Base-by-base conservation (phyloP, 2,888 invertebrate species). In the Drosophila lacicola region DNA sequence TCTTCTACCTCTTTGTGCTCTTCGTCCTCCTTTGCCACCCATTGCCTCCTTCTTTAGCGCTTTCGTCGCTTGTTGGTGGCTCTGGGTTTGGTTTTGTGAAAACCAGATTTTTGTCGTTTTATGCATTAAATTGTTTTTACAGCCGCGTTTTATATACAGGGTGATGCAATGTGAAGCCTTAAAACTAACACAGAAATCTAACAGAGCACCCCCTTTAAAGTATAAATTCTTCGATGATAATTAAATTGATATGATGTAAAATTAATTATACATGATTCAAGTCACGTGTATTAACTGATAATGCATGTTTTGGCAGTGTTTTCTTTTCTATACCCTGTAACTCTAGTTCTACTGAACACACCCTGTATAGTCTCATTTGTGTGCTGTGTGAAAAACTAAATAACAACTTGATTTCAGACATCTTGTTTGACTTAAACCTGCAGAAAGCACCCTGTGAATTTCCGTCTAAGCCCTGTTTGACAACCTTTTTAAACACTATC, bases 51-150 rank as follows among this genome's bases (percentile, higher is more conserved):
- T 3, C 62, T 67, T 63, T 46, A 58, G 63, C 69, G 85, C 88
- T 84, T 84, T 84, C 82, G 65, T 80, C 70, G 78, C 88, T 77
- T 69, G 70, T 44, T 81, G 85, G 37, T 82, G 78, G 78, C 74
- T 82, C 67, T 70, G 64, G 69, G 82, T 78, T 89, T 89, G 75
- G 83, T 78, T 90, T 81, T 79, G 90, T 83, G 78, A 87, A 90
- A 88, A 88, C 88, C 90, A 88, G 88, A 90, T 88, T 90, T 87
- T 90, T 81, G 90, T 88, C 80, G 90, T 86, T 90, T 90, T 90
- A 79, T 88, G 81, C 90, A 90, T 88, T 88, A 90, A 88, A 89
- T 90, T 88, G 88, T 88, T 88, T 89, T 89, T 82, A 84, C 84
- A 90, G 85, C 79, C 78, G 90, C 80, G 78, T 82, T 88, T 88